Evolutionary conservation across 2,797 vertebrate genomes (phyloP).

Genomic region (Cyprinella venusta): DNA sequence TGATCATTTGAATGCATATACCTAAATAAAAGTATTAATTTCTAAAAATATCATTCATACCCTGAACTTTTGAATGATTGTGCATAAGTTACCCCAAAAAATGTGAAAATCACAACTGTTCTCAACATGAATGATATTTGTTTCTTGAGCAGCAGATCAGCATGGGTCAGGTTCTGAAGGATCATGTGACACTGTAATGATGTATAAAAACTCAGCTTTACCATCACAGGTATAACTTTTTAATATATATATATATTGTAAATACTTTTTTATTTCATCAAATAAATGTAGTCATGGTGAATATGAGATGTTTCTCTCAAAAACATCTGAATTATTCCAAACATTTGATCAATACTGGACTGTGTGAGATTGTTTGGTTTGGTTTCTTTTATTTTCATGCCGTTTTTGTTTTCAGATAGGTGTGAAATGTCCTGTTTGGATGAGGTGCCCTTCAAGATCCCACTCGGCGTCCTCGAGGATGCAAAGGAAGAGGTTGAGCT

Average conservation of each 20-base stretch:
- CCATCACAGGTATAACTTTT: neutral
- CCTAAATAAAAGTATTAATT: neutral
- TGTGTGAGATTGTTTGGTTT: neutral
- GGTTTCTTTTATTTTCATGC: neutral
- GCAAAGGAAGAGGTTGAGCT: slow-evolving; percentile 61
- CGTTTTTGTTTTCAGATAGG: slow-evolving; percentile 13
- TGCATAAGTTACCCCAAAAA: neutral
- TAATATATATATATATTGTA: neutral
- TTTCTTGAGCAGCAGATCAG: neutral
- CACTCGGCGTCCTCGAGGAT: slow-evolving; percentile 64
- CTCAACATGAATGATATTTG: neutral
- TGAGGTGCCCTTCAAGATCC: slow-evolving; percentile 82
- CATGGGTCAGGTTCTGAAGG: neutral
- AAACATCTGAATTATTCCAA: too few species aligned
- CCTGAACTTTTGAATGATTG: neutral
- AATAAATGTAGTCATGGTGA: neutral
- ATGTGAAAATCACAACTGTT: neutral
- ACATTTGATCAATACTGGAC: neutral
- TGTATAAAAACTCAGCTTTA: neutral
- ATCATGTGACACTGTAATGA: neutral
- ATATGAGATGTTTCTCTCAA: neutral
- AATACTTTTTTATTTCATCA: neutral
- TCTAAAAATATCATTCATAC: neutral
- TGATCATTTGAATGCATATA: neutral
- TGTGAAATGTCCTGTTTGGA: slow-evolving; percentile 80